Percentiles rank a stretch among this genome's conserved stretches.
Evolutionary conservation across 1,140 invertebrate genomes (phyloP).

Genomic region (Aphis craccivora): DNA sequence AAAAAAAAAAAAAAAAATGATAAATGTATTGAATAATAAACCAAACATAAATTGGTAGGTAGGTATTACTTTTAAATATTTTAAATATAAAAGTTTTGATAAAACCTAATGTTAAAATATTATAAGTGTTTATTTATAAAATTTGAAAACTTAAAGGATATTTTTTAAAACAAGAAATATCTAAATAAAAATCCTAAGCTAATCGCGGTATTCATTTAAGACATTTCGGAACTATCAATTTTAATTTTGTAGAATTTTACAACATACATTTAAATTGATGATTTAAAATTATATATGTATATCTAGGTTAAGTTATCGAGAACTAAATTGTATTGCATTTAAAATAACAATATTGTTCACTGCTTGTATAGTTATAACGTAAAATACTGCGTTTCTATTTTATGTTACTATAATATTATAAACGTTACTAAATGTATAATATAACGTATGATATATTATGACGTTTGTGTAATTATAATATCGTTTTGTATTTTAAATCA

Average conservation of each 20-base stretch:
- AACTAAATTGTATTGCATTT: not conserved
- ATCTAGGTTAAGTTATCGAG: not conserved
- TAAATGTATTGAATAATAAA: not conserved
- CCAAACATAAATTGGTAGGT: not conserved
- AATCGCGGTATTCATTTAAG: not conserved
- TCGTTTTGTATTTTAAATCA: not conserved
- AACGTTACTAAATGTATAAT: not conserved
- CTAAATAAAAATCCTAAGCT: not conserved
- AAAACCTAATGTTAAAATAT: not conserved
- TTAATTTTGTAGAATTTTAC: not conserved
- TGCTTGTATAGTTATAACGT: not conserved
- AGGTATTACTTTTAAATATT: not conserved
- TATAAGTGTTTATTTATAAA: not conserved
- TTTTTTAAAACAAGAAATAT: not conserved
- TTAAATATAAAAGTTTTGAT: not conserved
- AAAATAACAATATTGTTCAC: not conserved
- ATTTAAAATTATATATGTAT: not conserved
- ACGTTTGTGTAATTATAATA: not conserved
- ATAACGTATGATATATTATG: not conserved
- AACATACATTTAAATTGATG: not conserved
- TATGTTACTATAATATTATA: not conserved
- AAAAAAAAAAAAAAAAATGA: not conserved
- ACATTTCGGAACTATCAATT: not conserved
- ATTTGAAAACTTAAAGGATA: not conserved
- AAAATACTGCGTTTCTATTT: not conserved